Evolutionary conservation across 2,888 invertebrate species (phyloP), one percentile per base, ranked within the genome.

Genomic region (Trypoxylon attenuatum): DNA sequence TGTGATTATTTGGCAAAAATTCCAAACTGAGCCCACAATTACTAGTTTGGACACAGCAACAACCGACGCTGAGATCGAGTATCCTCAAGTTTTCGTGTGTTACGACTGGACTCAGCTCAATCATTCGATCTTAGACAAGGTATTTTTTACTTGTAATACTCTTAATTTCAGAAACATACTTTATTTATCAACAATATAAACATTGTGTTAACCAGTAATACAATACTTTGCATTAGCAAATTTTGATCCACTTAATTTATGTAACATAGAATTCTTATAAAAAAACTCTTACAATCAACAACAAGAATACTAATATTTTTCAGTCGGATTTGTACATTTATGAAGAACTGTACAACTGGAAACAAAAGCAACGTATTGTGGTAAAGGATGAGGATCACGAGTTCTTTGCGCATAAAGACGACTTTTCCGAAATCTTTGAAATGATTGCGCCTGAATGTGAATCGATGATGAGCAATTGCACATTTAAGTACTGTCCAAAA

Each of bases 1-100:
- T 51, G 90, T 92, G 43, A 93, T 92, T 78, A 88, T 94, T 23
- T 94, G 94, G 94, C 92, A 93, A 78, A 94, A 94, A 84, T 95
- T 95, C 84, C 94, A 94, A 88, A 94, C 93, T 0, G 94, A 94
- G 87, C 94, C 95, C 2, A 94, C 94, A 0, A 93, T 94, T 53
- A 94, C 94, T 23, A 86, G 84, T 41, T 88, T 94, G 77, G 94
- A 94, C 38, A 59, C 69, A n/a, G 41, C 47, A 3, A 64, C 65
- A 6, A 45, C 58, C 2, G 50, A 69, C 0, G 29, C 58, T 0
- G 2, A 45, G n/a, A 33, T 71, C 2, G 33, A 70, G 39, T 80
- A 77, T 39, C 83, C 82, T 16, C 61, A 61, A 23, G 6, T 79
- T 1, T 72, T 57, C 10, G 13, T 82, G 1, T 83, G 83, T 39